Conservation (phyloP, 1,140 invertebrate genomes). For the Drosophila bifasciata region DNA sequence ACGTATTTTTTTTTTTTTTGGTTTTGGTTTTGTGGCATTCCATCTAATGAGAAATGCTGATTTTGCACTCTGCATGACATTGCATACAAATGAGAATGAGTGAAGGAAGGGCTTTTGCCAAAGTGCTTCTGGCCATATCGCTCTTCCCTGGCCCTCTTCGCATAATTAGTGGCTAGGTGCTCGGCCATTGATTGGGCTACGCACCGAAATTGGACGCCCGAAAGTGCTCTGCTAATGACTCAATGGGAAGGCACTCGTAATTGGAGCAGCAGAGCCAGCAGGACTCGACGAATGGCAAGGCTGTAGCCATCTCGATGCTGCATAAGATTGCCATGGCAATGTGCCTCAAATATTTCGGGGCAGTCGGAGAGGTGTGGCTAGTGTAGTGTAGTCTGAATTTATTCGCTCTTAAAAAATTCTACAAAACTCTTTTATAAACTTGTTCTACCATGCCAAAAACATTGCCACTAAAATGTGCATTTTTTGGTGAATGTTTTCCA, state of each 20-base stretch:
- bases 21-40: slow-evolving; percentile 8
- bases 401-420: no score
- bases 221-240: slow-evolving; percentile 42
- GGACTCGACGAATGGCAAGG: not conserved
- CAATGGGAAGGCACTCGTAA: slow-evolving; percentile 32
- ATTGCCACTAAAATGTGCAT: no score
- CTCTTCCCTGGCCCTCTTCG: slow-evolving; percentile 42
- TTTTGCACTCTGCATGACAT: slow-evolving; percentile 50
- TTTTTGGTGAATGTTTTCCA: no score
- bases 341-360: no score
- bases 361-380: no score
- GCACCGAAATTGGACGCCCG: slow-evolving; percentile 9
- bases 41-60: slow-evolving; percentile 76
- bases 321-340: not conserved
- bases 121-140: slow-evolving; percentile 49
- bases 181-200: slow-evolving; percentile 31
- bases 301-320: slow-evolving; percentile 16
- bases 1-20: not conserved
- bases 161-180: slow-evolving; percentile 60
- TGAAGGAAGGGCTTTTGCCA: not conserved
- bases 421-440: no score
- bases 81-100: slow-evolving; percentile 68
- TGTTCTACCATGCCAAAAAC: no score
- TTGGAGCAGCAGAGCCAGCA: slow-evolving; percentile 10
- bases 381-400: no score